phyloP scores from a whole-genome alignment of 2,797 vertebrate species.

The Staurois parvus region DNA sequence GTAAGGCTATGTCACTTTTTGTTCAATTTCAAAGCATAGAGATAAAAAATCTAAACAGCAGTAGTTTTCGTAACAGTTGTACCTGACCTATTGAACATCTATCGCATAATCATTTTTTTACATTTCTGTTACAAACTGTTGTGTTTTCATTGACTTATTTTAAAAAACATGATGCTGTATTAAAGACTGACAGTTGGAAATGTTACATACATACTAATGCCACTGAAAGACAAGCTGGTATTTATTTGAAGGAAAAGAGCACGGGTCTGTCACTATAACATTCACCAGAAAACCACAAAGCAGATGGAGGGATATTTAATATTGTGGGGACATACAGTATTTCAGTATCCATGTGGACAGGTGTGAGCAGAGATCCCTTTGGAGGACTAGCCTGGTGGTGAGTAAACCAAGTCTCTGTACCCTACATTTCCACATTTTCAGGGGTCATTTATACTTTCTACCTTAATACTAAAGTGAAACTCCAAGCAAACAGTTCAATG shows the following conservation, averaged over 20 bases:
- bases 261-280: constrained; percentile 7
- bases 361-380: neutral
- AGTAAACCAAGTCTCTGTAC: neutral
- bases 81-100: no score
- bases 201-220: neutral
- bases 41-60: no score
- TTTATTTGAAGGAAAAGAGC: neutral
- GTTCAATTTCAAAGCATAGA: no score
- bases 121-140: no score
- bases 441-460: neutral
- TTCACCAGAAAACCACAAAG: constrained; percentile 45
- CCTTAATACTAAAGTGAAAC: no score
- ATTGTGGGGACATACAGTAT: constrained; percentile 36
- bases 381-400: neutral
- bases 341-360: constrained; percentile 49
- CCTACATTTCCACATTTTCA: neutral
- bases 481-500: no score
- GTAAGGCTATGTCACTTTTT: no score
- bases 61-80: no score
- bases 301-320: constrained; percentile 52
- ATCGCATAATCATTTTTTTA: no score
- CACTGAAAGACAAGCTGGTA: constrained; percentile 4
- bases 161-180: neutral
- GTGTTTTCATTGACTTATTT: no score
- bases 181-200: constrained; percentile 3